Conservation (phyloP, 2,113 vertebrate species). For the Nerophis ophidion region DNA sequence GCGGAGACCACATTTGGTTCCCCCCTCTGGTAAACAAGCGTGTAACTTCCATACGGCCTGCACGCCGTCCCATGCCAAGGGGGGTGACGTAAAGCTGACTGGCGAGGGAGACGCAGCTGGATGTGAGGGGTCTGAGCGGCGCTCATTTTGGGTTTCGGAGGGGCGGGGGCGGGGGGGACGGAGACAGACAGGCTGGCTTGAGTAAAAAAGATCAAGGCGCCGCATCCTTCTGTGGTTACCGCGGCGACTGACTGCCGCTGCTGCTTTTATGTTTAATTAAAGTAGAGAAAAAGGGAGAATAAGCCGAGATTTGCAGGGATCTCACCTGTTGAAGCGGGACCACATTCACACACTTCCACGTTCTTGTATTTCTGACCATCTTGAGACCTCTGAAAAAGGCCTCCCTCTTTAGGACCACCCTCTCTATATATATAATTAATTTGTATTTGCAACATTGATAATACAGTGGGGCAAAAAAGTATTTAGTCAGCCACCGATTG, state of each 20-base stretch:
- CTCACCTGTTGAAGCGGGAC: constrained; percentile 16
- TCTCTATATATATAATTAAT: no score
- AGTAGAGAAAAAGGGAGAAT: constrained; percentile 34
- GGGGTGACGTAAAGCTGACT: constrained; percentile 18
- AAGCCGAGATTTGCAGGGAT: constrained; percentile 39
- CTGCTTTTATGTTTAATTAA: constrained; percentile 56
- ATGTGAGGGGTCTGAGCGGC: constrained; percentile 29
- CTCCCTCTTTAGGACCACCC: no score
- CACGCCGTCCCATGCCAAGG: constrained; percentile 10
- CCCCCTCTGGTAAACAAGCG: neutral
- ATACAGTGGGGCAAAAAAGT: no score
- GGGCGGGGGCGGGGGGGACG: constrained; percentile 16
- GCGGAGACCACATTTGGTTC: neutral
- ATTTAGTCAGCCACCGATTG: no score
- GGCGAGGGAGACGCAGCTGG: constrained; percentile 64
- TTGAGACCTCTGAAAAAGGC: no score
- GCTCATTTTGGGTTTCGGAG: constrained; percentile 22
- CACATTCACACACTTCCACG: no score
- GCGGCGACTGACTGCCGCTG: constrained; percentile 24
- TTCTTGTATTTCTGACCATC: no score
- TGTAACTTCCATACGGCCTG: constrained; percentile 11
- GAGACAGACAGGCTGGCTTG: constrained; percentile 61
- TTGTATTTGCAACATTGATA: no score
- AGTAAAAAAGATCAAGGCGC: constrained; percentile 51
- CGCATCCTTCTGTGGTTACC: constrained; percentile 41